These are phyloP conservation scores for Leptinotarsa juncta DNA, from an alignment of 2,888 invertebrate species.

Conservation along the genomic window DNA sequence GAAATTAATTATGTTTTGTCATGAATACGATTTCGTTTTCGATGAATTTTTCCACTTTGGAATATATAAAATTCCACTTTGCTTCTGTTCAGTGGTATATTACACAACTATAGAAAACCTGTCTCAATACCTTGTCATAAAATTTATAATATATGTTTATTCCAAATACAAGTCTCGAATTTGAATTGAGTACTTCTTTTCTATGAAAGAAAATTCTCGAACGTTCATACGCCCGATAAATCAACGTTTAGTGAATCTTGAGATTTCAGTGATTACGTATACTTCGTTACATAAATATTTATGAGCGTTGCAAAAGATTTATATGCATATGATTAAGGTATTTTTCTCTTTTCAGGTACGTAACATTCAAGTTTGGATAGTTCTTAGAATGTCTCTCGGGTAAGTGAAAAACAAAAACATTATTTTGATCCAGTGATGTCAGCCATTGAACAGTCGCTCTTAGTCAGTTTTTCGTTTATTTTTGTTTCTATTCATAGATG, in stretches of 20 bases:
- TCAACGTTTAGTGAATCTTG: neutral
- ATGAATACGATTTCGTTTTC: too few species aligned
- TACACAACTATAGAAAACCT: too few species aligned
- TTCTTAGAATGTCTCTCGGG: neutral
- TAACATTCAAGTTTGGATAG: slow-evolving; percentile 1
- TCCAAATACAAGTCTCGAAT: neutral
- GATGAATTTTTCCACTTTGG: too few species aligned
- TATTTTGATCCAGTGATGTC: slow-evolving; percentile 5
- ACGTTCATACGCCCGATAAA: neutral
- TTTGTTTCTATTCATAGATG: slow-evolving; percentile 15
- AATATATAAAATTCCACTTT: too few species aligned
- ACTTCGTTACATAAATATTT: neutral
- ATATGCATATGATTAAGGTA: neutral
- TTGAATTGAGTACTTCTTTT: neutral
- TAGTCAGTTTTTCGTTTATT: slow-evolving; percentile 17
- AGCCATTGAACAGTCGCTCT: neutral
- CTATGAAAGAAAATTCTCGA: neutral
- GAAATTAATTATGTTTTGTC: too few species aligned
- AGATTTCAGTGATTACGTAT: slow-evolving; percentile 11
- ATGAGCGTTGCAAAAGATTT: slow-evolving; percentile 1
- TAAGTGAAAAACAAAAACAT: slow-evolving; percentile 13
- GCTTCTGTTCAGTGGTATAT: too few species aligned
- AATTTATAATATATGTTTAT: too few species aligned
- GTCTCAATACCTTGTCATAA: too few species aligned
- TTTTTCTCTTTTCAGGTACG: slow-evolving; percentile 16